These are phyloP conservation scores for Cydia amplana DNA, from an alignment of 1,140 invertebrate genomes.

Conservation along the genomic window DNA sequence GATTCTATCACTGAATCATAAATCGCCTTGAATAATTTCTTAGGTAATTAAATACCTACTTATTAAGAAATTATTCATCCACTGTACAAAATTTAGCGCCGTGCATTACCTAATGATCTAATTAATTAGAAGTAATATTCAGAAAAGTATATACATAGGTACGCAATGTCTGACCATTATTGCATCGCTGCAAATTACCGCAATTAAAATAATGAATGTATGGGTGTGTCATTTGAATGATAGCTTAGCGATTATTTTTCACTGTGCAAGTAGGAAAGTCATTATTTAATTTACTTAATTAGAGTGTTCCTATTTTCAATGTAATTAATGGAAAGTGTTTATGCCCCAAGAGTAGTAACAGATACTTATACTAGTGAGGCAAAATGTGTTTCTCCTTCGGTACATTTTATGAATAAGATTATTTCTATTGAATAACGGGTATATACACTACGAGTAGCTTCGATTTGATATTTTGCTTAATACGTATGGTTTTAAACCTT, in stretches of 20 bases:
- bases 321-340: background rate
- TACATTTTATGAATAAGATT: too few relatives aligned
- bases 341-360: too few relatives aligned
- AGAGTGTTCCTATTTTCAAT: background rate
- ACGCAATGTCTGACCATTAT: background rate
- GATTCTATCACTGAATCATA: too few relatives aligned
- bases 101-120: constrained; percentile 1
- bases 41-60: too few relatives aligned
- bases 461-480: too few relatives aligned
- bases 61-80: background rate
- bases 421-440: too few relatives aligned
- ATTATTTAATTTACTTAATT: background rate
- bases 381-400: too few relatives aligned
- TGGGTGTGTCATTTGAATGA: background rate
- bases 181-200: constrained; percentile 6
- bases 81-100: background rate
- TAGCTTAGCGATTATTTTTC: constrained; percentile 1
- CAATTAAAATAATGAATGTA: background rate
- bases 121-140: background rate
- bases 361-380: too few relatives aligned
- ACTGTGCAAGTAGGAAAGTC: background rate
- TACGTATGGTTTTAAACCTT: too few relatives aligned
- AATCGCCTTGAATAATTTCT: too few relatives aligned
- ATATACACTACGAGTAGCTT: too few relatives aligned
- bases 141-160: background rate